Base-by-base conservation (phyloP, 1,140 invertebrate species). In the Metaphire vulgaris region DNA sequence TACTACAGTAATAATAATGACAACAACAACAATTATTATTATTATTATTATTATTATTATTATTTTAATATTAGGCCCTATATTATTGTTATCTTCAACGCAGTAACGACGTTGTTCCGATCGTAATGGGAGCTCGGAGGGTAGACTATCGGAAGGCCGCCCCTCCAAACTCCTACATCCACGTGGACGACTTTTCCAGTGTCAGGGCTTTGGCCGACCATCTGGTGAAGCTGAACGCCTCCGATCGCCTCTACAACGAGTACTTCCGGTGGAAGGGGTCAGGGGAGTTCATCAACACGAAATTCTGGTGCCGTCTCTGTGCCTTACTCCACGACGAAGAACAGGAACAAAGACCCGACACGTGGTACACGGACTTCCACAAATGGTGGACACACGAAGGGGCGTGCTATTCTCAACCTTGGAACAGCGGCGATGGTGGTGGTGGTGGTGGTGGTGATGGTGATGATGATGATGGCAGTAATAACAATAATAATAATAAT, bases 291-390 rank as follows among this genome's bases (percentile, higher is more conserved):
- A 82, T 85, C 33, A 80, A 86, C 76, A 85, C 85, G 0, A 80
- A 91, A 82, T 98, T 96, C 85, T 97, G 95, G 91, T 98, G 96
- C 83, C 90, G 96, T 0, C 88, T 98, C 26, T 98, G 96, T 85
- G 91, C 94, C 0, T 74, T 86, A 79, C 41, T 83, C 21, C 81
- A 84, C 67, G 83, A 84, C 66, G 74, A 78, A 2, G 74, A 80
- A 6, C 72, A 67, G 26, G n/a, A n/a, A n/a, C 41, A 56, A 56
- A 56, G 41, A 56, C 78, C 74, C 2, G 26, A 16, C 64, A 68
- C 67, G 74, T 74, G 74, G 74, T 74, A 74, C 65, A 21, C 28
- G 30, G 64, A 68, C 16, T 28, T 74, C 1, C n/a, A 30, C 41
- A 56, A 28, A 0, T 74, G 74, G 74, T 74, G 74, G 74, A 33